Conservation (phyloP, 2,797 vertebrate species). For the Atherinosoma microstoma region DNA sequence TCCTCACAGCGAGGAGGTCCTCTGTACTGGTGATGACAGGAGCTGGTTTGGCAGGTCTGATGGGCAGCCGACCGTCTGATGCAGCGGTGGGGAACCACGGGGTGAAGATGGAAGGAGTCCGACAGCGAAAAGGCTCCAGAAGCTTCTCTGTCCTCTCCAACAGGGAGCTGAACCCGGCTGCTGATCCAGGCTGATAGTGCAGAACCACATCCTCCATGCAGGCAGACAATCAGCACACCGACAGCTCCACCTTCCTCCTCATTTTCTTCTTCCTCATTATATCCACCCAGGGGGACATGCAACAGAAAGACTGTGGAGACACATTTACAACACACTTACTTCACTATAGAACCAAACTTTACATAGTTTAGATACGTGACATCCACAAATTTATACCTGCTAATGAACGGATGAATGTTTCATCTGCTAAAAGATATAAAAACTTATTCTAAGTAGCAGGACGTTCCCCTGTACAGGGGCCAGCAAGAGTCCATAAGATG, state of each 20-base stretch:
- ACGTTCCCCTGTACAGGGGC: no score
- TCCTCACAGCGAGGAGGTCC: neutral
- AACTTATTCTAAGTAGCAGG: no score
- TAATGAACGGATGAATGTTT: no score
- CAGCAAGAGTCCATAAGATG: no score
- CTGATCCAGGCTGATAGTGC: constrained; percentile 82
- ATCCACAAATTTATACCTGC: no score
- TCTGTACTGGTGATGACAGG: constrained; percentile 81
- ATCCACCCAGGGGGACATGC: neutral
- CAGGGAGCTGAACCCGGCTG: constrained; percentile 73
- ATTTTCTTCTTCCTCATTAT: constrained; percentile 8
- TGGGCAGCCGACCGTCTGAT: constrained; percentile 69
- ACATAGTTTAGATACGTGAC: no score
- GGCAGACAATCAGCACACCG: neutral
- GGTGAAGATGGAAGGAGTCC: constrained; percentile 82
- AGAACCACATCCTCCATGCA: constrained; percentile 91
- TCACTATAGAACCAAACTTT: neutral
- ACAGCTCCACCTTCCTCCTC: neutral
- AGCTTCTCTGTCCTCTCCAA: constrained; percentile 83
- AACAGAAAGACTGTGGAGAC: neutral
- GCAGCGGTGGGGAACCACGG: constrained; percentile 88
- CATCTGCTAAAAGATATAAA: no score
- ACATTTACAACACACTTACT: neutral
- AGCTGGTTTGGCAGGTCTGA: constrained; percentile 87
- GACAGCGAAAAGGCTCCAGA: constrained; percentile 86